Evolutionary conservation across 2,113 vertebrate genomes (phyloP).

Genomic region (Tychaedon coryphoeus): DNA sequence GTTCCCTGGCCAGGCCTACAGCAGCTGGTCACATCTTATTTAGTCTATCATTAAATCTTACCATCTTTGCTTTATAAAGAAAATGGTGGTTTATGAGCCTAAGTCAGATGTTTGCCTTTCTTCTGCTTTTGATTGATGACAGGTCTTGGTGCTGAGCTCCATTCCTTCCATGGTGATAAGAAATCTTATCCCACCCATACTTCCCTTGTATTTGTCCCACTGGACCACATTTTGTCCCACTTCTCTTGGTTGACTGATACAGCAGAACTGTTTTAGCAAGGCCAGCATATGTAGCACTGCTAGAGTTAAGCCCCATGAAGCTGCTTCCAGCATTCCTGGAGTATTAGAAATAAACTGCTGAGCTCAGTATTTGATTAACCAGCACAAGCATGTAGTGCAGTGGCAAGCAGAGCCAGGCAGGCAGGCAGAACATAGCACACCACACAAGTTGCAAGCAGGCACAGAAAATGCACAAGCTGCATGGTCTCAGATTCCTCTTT

Average conservation of each 20-base stretch:
- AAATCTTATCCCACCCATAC: background rate
- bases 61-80: background rate
- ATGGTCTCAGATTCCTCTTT: accelerated
- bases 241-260: background rate
- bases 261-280: background rate
- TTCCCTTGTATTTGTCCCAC: background rate
- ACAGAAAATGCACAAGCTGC: background rate
- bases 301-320: background rate
- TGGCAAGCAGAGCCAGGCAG: background rate
- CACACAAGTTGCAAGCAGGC: background rate
- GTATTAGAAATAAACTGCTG: background rate
- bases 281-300: background rate
- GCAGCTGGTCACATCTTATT: background rate
- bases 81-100: background rate
- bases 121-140: background rate
- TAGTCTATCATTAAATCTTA: background rate
- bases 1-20: background rate
- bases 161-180: too few relatives aligned
- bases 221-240: background rate
- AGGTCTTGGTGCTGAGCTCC: background rate
- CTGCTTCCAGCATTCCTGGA: conserved; percentile 5
- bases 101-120: background rate
- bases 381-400: background rate
- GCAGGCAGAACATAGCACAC: background rate
- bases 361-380: background rate